A percentile compares a stretch with the other conserved stretches of the same genome.
These are phyloP conservation scores for Manis pentadactyla DNA, from an alignment of 2,797 vertebrate genomes.

Conservation along the genomic window DNA sequence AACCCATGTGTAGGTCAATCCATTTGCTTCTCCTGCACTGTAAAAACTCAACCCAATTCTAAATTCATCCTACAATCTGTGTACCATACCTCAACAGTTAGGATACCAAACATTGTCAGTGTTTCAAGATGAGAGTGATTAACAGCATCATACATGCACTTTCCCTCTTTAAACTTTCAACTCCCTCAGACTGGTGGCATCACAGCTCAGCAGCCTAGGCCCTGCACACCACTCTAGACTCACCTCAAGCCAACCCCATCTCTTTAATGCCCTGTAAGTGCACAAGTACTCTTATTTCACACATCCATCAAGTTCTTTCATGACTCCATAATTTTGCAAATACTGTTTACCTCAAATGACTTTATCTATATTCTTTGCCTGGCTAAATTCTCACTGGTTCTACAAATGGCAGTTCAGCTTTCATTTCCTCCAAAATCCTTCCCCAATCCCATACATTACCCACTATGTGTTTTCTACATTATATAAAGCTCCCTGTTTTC, in stretches of 20 bases:
- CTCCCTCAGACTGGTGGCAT: not conserved
- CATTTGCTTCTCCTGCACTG: not conserved
- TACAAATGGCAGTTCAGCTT: slow-evolving; percentile 6
- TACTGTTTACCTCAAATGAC: not conserved
- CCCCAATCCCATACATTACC: not conserved
- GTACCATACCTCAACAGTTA: not conserved
- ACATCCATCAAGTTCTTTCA: not conserved
- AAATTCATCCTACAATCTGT: not conserved
- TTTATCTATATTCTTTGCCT: not conserved
- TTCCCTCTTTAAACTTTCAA: not conserved
- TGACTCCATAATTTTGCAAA: not conserved
- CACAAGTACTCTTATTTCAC: slow-evolving; percentile 6
- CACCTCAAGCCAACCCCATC: not conserved
- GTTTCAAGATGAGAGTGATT: not conserved
- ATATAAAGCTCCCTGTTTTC: not conserved
- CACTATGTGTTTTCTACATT: not conserved
- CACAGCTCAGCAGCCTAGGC: not conserved
- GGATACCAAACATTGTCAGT: not conserved
- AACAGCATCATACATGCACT: not conserved
- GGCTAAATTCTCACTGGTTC: not conserved
- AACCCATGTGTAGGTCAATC: not conserved
- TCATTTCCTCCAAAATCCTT: slow-evolving; percentile 25
- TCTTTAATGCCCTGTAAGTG: not conserved
- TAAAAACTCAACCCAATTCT: slow-evolving; percentile 4
- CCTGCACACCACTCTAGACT: not conserved